Evolutionary conservation across 2,888 invertebrate species (phyloP).

Genomic region (Pandemis corylana): DNA sequence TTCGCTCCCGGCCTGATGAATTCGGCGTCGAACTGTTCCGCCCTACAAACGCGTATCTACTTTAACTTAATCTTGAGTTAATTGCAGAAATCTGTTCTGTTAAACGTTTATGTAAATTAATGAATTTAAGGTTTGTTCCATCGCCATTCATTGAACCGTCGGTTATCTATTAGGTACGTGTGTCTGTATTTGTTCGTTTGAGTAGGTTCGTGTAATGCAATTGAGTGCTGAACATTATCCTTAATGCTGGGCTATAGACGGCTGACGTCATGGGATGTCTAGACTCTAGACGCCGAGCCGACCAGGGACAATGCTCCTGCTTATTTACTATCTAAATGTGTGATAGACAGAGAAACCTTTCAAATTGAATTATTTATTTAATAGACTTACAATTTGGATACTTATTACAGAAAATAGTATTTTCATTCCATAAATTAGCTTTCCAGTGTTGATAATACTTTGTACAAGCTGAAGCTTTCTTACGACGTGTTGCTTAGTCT

Average conservation of each 20-base stretch:
- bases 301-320: constrained; percentile 29
- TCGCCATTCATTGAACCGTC: background rate
- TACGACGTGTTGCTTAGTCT: background rate
- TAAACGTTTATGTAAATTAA: background rate
- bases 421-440: background rate
- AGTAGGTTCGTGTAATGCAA: constrained; percentile 22
- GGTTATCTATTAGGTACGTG: background rate
- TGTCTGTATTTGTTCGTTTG: constrained; percentile 16
- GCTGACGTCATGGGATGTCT: constrained; percentile 41
- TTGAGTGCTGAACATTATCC: constrained; percentile 23
- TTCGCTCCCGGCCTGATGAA: constrained; percentile 45
- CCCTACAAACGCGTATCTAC: background rate
- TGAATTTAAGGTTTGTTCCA: background rate
- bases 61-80: constrained; percentile 8
- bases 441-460: background rate
- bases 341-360: constrained; percentile 7
- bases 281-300: constrained; percentile 25
- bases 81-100: background rate
- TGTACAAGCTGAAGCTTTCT: background rate
- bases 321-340: constrained; percentile 26
- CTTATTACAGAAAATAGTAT: background rate
- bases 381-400: background rate
- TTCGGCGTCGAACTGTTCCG: constrained; percentile 42
- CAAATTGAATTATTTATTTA: background rate
- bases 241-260: constrained; percentile 28